Percentiles rank a stretch among this genome's conserved stretches.
Conservation (phyloP, 2,113 vertebrate genomes). For the Psilopogon haemacephalus region DNA sequence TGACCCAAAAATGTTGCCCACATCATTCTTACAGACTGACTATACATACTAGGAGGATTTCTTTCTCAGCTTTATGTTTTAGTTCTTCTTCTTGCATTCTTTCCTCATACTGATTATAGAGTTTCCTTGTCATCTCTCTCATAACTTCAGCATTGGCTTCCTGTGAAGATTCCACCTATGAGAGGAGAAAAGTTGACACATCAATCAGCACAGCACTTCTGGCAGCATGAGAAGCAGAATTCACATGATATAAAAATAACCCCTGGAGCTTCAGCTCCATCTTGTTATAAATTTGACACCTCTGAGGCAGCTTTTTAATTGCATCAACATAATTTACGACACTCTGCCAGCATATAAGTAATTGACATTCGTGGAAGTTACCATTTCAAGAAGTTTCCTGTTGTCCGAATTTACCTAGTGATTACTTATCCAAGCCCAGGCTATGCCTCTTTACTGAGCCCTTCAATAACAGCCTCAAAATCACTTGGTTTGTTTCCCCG, state of each 20-base stretch:
- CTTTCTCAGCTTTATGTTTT: slow-evolving; percentile 86
- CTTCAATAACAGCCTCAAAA: neutral
- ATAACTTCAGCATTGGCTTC: slow-evolving; percentile 85
- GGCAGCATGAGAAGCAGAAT: neutral
- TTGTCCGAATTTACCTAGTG: neutral
- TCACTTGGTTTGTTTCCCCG: neutral
- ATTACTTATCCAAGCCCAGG: neutral
- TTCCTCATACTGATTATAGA: slow-evolving; percentile 86
- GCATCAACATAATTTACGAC: neutral
- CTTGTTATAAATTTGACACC: neutral
- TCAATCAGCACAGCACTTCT: neutral
- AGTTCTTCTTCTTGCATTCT: slow-evolving; percentile 82
- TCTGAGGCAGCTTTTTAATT: neutral
- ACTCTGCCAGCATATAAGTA: neutral
- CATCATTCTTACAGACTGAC: neutral
- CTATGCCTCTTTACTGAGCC: neutral
- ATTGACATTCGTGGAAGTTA: neutral
- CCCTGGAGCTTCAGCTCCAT: neutral
- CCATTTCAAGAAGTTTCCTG: neutral
- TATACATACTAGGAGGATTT: slow-evolving; percentile 83
- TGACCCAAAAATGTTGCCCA: rapidly evolving
- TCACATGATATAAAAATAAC: neutral
- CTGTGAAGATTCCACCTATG: slow-evolving; percentile 85
- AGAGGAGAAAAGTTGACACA: neutral
- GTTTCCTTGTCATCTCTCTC: slow-evolving; percentile 85